Percentiles rank a stretch among this genome's conserved stretches.
These are phyloP conservation scores for Chaunax sp. DNA, from an alignment of 2,797 vertebrate species.

Conservation along the genomic window DNA sequence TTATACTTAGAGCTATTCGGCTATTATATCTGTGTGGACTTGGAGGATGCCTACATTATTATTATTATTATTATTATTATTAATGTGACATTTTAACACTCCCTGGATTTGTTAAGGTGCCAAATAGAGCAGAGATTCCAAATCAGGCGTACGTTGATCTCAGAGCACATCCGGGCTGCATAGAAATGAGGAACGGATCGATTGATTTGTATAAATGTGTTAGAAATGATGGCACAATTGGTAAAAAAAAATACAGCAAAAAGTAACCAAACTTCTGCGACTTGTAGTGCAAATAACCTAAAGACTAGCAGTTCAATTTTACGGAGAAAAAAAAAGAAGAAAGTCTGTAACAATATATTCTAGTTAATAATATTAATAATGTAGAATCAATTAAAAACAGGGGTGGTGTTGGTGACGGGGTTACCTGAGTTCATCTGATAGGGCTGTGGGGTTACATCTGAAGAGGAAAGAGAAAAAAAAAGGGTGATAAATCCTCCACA, in stretches of 20 bases:
- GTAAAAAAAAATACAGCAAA: no score
- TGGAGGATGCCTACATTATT: no score
- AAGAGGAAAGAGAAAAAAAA: no score
- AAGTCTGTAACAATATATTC: no score
- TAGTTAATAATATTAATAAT: no score
- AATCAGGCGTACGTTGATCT: background rate
- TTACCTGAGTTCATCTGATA: conserved; percentile 19
- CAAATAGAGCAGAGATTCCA: background rate
- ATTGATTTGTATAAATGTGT: no score
- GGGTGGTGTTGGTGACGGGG: background rate
- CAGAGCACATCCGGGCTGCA: no score
- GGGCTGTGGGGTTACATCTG: background rate
- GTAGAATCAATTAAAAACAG: no score
- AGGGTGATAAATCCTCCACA: conserved; percentile 8
- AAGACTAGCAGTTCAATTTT: background rate
- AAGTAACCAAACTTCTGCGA: background rate
- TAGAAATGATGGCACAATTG: no score
- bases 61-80: no score
- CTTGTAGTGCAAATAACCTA: background rate
- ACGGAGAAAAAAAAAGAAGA: background rate
- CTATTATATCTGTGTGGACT: conserved; percentile 3
- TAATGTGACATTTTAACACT: conserved; percentile 47
- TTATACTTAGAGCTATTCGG: conserved; percentile 21
- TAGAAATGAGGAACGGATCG: no score
- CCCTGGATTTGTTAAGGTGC: conserved; percentile 9